phyloP scores from a whole-genome alignment of 2,113 vertebrate species.

The Dicerorhinus sumatrensis region DNA sequence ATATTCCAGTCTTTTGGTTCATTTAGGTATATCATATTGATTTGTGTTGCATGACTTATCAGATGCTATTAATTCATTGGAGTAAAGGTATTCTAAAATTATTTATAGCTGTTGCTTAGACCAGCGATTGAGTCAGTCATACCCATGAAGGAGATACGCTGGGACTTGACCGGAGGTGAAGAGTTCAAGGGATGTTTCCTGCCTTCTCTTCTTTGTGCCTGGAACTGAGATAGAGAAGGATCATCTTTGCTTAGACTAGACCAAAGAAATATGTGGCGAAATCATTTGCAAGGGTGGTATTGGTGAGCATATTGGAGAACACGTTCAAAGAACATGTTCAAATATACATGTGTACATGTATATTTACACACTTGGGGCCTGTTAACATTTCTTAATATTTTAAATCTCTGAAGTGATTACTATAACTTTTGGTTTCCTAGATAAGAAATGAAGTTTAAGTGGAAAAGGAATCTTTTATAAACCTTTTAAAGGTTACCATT shows the following conservation, averaged over 20 bases:
- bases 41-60: background rate
- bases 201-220: background rate
- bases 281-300: background rate
- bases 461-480: background rate
- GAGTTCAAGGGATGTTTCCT: background rate
- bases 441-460: constrained; percentile 18
- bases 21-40: constrained; percentile 5
- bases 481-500: background rate
- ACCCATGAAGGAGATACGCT: background rate
- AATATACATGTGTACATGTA: background rate
- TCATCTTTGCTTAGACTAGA: background rate
- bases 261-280: background rate
- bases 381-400: constrained; percentile 46
- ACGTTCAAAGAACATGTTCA: constrained; percentile 14
- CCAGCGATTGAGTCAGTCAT: background rate
- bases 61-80: background rate
- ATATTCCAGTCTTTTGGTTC: constrained; percentile 11
- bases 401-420: constrained; percentile 16
- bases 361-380: background rate
- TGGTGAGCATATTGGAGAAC: background rate
- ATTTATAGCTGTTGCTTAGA: background rate
- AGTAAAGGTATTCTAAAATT: constrained; percentile 9
- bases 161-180: background rate
- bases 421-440: constrained; percentile 22
- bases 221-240: constrained; percentile 6